These are phyloP conservation scores for Rhagonycha fulva DNA, from an alignment of 2,888 invertebrate species.

Conservation along the genomic window DNA sequence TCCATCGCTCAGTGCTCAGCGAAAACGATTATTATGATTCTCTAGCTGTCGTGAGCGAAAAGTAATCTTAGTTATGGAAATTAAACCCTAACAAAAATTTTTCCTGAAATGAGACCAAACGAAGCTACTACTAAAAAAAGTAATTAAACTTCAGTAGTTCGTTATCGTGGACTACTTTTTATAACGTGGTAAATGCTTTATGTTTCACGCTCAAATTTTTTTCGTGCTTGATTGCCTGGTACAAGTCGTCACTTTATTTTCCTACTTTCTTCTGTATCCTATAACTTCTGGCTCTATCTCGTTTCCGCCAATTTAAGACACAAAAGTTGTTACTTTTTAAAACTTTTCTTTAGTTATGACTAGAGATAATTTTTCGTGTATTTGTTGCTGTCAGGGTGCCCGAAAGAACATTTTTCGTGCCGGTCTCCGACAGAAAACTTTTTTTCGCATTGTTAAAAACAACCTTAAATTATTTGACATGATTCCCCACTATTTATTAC, in stretches of 20 bases:
- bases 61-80: conserved; percentile 25
- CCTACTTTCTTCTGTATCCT: conserved; percentile 46
- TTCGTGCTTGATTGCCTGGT: conserved; percentile 46
- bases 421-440: conserved; percentile 37
- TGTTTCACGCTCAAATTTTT: conserved; percentile 47
- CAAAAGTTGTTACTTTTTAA: conserved; percentile 46
- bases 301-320: conserved; percentile 48
- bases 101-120: conserved; percentile 11
- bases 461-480: conserved; percentile 40
- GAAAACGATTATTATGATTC: conserved; percentile 25
- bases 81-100: conserved; percentile 17
- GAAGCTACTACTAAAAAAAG: conserved; percentile 22
- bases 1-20: conserved; percentile 20
- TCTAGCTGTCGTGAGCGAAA: conserved; percentile 20
- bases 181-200: conserved; percentile 47
- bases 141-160: conserved; percentile 34
- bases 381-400: conserved; percentile 41
- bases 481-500: conserved; percentile 33
- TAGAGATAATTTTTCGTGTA: conserved; percentile 47
- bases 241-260: conserved; percentile 51
- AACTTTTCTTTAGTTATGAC: conserved; percentile 43
- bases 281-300: conserved; percentile 41
- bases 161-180: conserved; percentile 33
- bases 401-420: conserved; percentile 44
- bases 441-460: conserved; percentile 35